Conservation (phyloP, 2,888 invertebrate genomes). For the Gryllus longicercus region DNA sequence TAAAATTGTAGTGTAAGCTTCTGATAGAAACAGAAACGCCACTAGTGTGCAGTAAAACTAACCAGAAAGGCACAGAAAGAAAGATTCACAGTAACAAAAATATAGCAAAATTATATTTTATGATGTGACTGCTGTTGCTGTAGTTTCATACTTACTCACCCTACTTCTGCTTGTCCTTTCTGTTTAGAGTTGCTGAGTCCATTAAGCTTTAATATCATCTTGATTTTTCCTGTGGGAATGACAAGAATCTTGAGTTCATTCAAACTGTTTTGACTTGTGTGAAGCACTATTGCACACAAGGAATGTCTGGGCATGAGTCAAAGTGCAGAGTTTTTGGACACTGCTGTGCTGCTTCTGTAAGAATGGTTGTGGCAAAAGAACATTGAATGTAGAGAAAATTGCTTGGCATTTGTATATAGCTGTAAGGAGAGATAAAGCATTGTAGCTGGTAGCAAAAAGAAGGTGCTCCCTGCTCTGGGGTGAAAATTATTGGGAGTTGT, state of each 20-base stretch:
- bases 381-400: not conserved
- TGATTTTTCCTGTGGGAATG: not conserved
- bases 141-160: conserved; percentile 10
- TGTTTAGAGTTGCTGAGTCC: conserved; percentile 6
- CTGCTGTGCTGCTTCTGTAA: not conserved
- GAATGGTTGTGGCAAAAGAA: not conserved
- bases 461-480: not conserved
- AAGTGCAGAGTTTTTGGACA: not conserved
- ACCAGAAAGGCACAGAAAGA: not conserved
- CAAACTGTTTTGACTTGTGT: not conserved
- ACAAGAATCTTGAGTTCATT: not conserved
- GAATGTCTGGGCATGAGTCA: not conserved
- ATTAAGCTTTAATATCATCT: not conserved
- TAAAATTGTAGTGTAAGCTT: not conserved
- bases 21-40: not conserved
- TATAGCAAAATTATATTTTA: conserved; percentile 9
- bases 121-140: not conserved
- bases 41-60: not conserved
- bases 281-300: not conserved
- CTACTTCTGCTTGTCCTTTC: not conserved
- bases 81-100: not conserved
- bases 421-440: not conserved
- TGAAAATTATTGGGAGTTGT: not conserved
- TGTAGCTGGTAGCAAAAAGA: not conserved
- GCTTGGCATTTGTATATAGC: conserved; percentile 8